Evolutionary conservation across 2,888 invertebrate species (phyloP).

Genomic region (Meiosimyza platycephala): DNA sequence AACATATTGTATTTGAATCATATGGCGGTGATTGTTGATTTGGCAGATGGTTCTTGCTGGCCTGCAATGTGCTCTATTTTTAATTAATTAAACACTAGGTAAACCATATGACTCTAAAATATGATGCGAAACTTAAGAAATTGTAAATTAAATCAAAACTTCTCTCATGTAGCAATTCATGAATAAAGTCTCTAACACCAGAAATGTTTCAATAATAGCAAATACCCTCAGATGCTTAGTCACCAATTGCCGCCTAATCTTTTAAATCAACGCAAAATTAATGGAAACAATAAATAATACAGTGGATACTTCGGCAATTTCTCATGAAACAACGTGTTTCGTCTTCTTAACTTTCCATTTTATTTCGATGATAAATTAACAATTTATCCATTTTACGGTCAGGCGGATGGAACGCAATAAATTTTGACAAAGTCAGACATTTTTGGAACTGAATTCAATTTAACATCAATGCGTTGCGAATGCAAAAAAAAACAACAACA

Average conservation of each 20-base stretch:
- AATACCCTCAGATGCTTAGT: not conserved
- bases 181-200: too few species aligned
- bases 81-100: too few species aligned
- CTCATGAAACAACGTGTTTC: not conserved
- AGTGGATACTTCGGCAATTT: not conserved
- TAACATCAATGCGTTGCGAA: constrained; percentile 1
- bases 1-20: too few species aligned
- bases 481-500: not conserved
- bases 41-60: too few species aligned
- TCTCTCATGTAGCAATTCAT: too few species aligned
- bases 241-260: not conserved
- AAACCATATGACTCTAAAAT: too few species aligned
- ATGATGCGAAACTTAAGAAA: too few species aligned
- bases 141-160: too few species aligned
- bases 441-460: not conserved
- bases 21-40: too few species aligned
- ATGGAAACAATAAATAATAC: constrained; percentile 27
- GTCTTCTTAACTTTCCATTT: constrained; percentile 23
- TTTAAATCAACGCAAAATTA: constrained; percentile 14
- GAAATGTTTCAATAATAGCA: too few species aligned
- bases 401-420: not conserved
- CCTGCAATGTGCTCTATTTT: too few species aligned
- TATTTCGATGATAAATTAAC: constrained; percentile 31
- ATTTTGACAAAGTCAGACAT: not conserved
- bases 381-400: not conserved